phyloP scores from a whole-genome alignment of 2,797 vertebrate species.

The Sphaeramia orbicularis region DNA sequence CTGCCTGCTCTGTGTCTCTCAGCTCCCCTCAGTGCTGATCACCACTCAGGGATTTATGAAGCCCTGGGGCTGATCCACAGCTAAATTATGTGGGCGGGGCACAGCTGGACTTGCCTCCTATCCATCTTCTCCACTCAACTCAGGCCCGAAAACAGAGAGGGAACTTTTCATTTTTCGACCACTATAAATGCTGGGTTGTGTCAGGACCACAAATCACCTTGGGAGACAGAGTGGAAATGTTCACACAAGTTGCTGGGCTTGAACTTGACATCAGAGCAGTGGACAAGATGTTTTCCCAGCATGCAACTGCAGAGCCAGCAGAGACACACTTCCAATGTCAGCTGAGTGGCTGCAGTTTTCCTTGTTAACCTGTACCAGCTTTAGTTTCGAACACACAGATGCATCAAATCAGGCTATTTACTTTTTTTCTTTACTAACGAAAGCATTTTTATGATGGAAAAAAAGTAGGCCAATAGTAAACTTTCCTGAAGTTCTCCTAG shows the following conservation, averaged over 20 bases:
- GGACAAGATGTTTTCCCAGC: conserved; percentile 23
- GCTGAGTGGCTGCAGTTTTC: not conserved
- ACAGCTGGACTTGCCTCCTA: conserved; percentile 70
- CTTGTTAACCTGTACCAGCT: not conserved
- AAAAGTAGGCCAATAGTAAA: not conserved
- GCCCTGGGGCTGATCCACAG: conserved; percentile 62
- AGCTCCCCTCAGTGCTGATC: conserved; percentile 53
- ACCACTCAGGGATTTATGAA: conserved; percentile 71
- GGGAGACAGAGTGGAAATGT: conserved; percentile 49
- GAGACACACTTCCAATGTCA: no score
- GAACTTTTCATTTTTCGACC: conserved; percentile 46
- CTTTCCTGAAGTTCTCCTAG: not conserved
- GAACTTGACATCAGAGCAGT: conserved; percentile 36
- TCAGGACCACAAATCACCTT: conserved; percentile 64
- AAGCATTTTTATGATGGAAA: no score
- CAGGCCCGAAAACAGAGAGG: conserved; percentile 23
- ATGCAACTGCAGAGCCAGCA: conserved; percentile 9
- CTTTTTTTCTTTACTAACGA: no score
- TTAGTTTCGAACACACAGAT: no score
- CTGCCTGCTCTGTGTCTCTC: conserved; percentile 59
- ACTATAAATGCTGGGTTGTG: conserved; percentile 60
- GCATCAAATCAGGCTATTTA: no score
- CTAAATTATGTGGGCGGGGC: conserved; percentile 81
- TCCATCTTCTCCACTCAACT: conserved; percentile 76
- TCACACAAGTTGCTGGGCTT: conserved; percentile 43